Conservation (phyloP, 2,113 vertebrate genomes). For the Rhegmatorhina hoffmannsi region DNA sequence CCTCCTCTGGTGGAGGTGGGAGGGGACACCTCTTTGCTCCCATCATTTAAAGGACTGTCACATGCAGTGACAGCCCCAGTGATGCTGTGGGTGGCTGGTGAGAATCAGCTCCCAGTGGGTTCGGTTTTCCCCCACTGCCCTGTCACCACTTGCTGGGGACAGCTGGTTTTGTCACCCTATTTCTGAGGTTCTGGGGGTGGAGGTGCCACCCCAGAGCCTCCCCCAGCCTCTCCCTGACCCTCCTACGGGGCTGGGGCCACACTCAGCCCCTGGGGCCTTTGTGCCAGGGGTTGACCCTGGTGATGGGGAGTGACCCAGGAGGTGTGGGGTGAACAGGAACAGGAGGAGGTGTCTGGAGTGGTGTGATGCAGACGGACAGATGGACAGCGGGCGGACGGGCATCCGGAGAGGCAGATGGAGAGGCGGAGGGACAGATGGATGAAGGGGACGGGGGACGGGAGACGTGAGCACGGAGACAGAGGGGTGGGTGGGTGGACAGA, state of each 20-base stretch:
- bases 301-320: background rate
- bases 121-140: background rate
- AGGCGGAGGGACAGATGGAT: background rate
- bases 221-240: background rate
- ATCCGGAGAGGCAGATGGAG: background rate
- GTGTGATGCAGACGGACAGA: background rate
- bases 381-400: background rate
- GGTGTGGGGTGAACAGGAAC: background rate
- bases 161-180: background rate
- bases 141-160: accelerated
- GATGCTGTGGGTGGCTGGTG: background rate
- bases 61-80: background rate
- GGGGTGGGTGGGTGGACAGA: background rate
- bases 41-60: background rate
- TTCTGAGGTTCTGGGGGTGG: background rate
- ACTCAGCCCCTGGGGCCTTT: accelerated
- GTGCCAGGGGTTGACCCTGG: background rate
- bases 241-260: accelerated
- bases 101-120: background rate
- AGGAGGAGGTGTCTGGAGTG: background rate
- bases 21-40: background rate
- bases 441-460: background rate
- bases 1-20: background rate
- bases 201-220: background rate
- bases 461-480: background rate